A percentile compares a stretch with the other conserved stretches of the same genome.
These are phyloP conservation scores for Dermolepida albohirtum DNA, from an alignment of 2,888 invertebrate species.

Conservation along the genomic window DNA sequence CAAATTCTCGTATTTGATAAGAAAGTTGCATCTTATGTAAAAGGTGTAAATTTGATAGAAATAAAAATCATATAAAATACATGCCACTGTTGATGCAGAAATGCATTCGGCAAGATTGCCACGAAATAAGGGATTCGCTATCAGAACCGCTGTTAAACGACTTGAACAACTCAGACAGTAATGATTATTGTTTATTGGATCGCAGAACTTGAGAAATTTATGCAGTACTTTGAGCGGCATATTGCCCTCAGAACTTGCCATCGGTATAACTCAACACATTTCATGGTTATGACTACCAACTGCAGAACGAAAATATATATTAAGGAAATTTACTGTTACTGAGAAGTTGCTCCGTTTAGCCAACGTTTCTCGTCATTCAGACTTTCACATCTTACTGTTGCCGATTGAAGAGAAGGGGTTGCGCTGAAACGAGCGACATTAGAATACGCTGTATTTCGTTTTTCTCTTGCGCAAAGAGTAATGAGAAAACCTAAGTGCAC, in stretches of 20 bases:
- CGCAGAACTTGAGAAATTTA: slow-evolving; percentile 60
- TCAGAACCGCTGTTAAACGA: slow-evolving; percentile 58
- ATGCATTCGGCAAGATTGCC: slow-evolving; percentile 45
- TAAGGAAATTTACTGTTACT: slow-evolving; percentile 47
- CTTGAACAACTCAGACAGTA: slow-evolving; percentile 62
- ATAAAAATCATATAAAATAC: slow-evolving; percentile 9
- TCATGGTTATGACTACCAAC: slow-evolving; percentile 51
- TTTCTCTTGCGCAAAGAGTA: slow-evolving; percentile 3
- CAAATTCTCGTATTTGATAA: no score
- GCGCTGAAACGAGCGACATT: slow-evolving; percentile 16
- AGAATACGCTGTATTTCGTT: slow-evolving; percentile 17
- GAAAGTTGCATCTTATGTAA: neutral
- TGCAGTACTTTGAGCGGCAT: slow-evolving; percentile 53
- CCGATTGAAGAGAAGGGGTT: slow-evolving; percentile 37
- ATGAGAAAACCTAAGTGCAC: slow-evolving; percentile 7
- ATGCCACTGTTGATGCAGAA: slow-evolving; percentile 27
- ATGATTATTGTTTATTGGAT: slow-evolving; percentile 64
- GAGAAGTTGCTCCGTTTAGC: slow-evolving; percentile 24
- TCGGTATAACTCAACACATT: slow-evolving; percentile 52
- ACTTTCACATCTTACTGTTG: slow-evolving; percentile 21
- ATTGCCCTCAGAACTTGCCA: slow-evolving; percentile 50
- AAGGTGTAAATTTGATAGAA: slow-evolving; percentile 23
- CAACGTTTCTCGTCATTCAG: slow-evolving; percentile 34
- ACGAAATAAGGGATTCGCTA: slow-evolving; percentile 52
- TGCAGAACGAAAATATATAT: slow-evolving; percentile 47